Base-by-base conservation (phyloP, 2,888 invertebrate genomes). In the Balanococcus diminutus region DNA sequence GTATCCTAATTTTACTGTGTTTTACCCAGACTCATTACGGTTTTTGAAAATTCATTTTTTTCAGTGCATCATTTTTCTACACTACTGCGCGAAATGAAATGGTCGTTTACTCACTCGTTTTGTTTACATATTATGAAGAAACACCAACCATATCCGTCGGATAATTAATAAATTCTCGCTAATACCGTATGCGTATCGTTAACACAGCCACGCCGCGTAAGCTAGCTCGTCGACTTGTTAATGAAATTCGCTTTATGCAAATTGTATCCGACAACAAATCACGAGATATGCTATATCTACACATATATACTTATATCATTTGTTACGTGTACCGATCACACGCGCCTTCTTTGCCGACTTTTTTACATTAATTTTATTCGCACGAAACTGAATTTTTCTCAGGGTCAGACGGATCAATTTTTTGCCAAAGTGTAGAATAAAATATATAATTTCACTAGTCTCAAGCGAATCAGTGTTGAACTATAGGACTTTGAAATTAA, bases 201-300 rank as follows among this genome's bases (percentile, higher is more conserved):
- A 28, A 16, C 67, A 67, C 67, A 28, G 67, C 56, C 56, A 22
- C 8, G 22, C 14, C 56, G 22, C 36, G 5, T 4, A 4, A 67
- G 28, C 14, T 16, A 67, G 11, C 67, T 67, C 28, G 67, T 61
- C 25, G 25, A 46, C 22, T 56, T 67, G 67, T 67, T 67, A 67
- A 67, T 67, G 67, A 67, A 67, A 67, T 67, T 67, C 28, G 67
- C 67, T 28, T 31, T 28, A 67, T 67, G 67, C 67, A 67, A 67
- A 67, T 67, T 28, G 31, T 31, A 67, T 31, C 67, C 28, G 67
- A 67, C 67, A 67, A 67, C 28, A 61, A 67, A 67, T 67, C 67
- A 67, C 28, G 67, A 67, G 67, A 1, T 67, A n/a, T n/a, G n/a
- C n/a, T n/a, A n/a, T n/a, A 28, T 67, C 67, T 67, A 28, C 16